phyloP scores from a whole-genome alignment of 2,888 invertebrate species.

The Drosophila basisetae region DNA sequence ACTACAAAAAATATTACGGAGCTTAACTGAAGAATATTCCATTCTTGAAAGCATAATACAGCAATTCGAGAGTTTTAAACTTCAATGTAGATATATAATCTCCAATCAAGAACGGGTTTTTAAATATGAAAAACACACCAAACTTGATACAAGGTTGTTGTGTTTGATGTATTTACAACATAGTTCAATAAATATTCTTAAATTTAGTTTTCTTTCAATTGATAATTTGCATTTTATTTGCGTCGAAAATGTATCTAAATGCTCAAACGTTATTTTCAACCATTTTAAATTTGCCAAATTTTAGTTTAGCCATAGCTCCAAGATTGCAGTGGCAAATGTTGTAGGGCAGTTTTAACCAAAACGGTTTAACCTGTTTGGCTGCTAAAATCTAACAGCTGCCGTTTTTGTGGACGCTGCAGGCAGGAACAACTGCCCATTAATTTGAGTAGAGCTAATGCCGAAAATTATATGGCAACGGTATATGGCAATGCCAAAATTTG shows the following conservation, averaged over 20 bases:
- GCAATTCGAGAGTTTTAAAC: neutral
- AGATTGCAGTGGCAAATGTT: constrained; percentile 7
- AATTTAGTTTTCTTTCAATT: neutral
- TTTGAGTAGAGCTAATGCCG: constrained; percentile 71
- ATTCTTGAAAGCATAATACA: neutral
- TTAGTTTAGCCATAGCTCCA: neutral
- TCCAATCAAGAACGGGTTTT: neutral
- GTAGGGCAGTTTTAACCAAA: constrained; percentile 33
- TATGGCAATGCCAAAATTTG: constrained; percentile 62
- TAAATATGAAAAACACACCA: neutral
- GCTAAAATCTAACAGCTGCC: constrained; percentile 72
- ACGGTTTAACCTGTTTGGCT: constrained; percentile 44
- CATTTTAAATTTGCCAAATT: neutral
- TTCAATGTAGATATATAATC: neutral
- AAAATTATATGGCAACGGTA: constrained; percentile 77
- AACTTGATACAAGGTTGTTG: neutral
- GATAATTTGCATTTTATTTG: neutral
- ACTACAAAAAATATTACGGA: neutral
- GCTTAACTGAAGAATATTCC: neutral
- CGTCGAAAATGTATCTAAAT: neutral
- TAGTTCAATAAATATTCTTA: neutral
- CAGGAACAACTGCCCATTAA: constrained; percentile 59
- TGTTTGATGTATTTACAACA: neutral
- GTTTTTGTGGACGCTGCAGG: constrained; percentile 36
- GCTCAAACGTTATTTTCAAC: neutral